Percentiles rank a stretch among this genome's conserved stretches.
Evolutionary conservation across 2,888 invertebrate genomes (phyloP).

Genomic region (Agonopterix heracliana): DNA sequence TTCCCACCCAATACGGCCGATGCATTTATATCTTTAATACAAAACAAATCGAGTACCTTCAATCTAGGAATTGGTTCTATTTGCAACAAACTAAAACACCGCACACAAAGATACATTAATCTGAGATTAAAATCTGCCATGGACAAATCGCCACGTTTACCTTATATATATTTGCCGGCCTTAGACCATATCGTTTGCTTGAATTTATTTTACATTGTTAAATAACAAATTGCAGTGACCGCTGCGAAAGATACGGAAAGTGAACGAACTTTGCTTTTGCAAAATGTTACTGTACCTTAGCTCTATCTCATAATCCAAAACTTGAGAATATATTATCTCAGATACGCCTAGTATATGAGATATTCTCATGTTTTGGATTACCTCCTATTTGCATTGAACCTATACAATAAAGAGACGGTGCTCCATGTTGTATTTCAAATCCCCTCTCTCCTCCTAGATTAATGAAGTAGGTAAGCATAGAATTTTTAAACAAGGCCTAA

Average conservation of each 20-base stretch:
- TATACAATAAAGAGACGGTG: too few species aligned
- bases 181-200: slow-evolving; percentile 14
- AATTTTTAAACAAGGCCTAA: too few species aligned
- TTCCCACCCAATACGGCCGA: too few species aligned
- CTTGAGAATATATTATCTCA: too few species aligned
- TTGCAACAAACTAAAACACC: slow-evolving; percentile 23
- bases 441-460: too few species aligned
- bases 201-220: slow-evolving; percentile 18
- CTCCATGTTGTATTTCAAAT: too few species aligned
- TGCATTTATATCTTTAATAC: too few species aligned
- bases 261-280: slow-evolving; percentile 13
- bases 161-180: slow-evolving; percentile 19
- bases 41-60: slow-evolving; percentile 37
- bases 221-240: slow-evolving; percentile 9
- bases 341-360: too few species aligned
- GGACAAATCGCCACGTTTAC: slow-evolving; percentile 50
- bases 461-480: too few species aligned
- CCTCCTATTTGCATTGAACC: too few species aligned
- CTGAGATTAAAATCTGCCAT: slow-evolving; percentile 55
- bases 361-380: too few species aligned
- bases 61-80: slow-evolving; percentile 31
- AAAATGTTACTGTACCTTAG: neutral
- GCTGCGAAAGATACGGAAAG: slow-evolving; percentile 17
- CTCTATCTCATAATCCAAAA: too few species aligned
- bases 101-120: slow-evolving; percentile 51